A percentile compares a stretch with the other conserved stretches of the same genome.
These are phyloP conservation scores for Microtus richardsoni DNA, from an alignment of 2,113 vertebrate species.

Conservation along the genomic window DNA sequence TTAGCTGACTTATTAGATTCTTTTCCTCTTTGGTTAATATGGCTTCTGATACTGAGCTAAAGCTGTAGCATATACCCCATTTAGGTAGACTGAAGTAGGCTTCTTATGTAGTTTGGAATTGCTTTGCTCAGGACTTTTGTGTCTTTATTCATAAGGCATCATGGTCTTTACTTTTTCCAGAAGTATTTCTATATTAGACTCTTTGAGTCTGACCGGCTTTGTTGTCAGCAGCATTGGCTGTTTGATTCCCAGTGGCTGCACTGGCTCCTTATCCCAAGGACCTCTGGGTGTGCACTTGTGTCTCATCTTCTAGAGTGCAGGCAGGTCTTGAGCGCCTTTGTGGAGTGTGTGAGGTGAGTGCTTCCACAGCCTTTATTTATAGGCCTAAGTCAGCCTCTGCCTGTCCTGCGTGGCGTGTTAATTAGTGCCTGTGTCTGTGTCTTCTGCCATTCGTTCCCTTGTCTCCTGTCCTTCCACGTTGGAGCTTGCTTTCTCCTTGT, in stretches of 20 bases:
- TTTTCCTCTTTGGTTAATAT: slow-evolving; percentile 28
- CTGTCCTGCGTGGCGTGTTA: too few relatives aligned
- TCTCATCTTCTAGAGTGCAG: background rate
- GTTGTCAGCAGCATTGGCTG: too few relatives aligned
- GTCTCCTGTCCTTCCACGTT: background rate
- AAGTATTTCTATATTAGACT: background rate
- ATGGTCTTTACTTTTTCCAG: background rate
- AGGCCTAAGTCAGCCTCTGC: background rate
- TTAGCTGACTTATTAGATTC: background rate
- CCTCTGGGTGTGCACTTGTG: background rate
- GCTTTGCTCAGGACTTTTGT: background rate
- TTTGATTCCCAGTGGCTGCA: background rate
- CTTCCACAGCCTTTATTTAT: background rate
- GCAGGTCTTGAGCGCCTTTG: background rate
- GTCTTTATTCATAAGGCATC: background rate
- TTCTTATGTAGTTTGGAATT: background rate
- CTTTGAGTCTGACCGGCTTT: background rate
- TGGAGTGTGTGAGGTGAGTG: background rate
- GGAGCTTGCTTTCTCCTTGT: background rate
- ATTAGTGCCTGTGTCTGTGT: background rate
- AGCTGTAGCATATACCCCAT: background rate
- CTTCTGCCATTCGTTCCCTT: background rate
- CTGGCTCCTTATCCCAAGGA: background rate
- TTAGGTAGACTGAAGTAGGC: background rate
- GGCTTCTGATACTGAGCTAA: slow-evolving; percentile 15